A percentile compares a stretch with the other conserved stretches of the same genome.
These are phyloP conservation scores for Harpalus rufipes DNA, from an alignment of 2,888 invertebrate genomes.

Conservation along the genomic window DNA sequence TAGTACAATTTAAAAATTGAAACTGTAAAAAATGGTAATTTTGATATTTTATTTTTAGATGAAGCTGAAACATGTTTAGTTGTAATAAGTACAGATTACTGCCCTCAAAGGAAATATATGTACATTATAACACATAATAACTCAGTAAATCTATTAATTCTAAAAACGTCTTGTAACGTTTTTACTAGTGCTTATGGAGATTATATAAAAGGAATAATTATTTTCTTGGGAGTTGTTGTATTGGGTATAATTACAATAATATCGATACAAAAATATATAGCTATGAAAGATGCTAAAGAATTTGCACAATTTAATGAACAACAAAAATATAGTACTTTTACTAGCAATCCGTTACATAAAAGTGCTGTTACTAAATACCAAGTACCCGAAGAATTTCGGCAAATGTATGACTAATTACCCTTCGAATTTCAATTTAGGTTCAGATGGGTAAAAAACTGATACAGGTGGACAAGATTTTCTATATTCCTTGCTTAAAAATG, in stretches of 20 bases:
- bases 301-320: slow-evolving; percentile 77
- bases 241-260: neutral
- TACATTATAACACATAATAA: slow-evolving; percentile 9
- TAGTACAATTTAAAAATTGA: neutral
- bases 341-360: neutral
- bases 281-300: slow-evolving; percentile 75
- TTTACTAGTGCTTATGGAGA: neutral
- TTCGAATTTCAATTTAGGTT: neutral
- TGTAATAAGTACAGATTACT: slow-evolving; percentile 73
- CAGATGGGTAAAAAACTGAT: slow-evolving; percentile 15
- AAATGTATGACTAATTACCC: too few relatives aligned
- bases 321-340: too few relatives aligned
- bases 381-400: slow-evolving; percentile 77
- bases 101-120: slow-evolving; percentile 77
- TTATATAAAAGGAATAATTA: neutral
- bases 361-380: slow-evolving; percentile 78
- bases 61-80: slow-evolving; percentile 10
- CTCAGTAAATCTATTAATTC: slow-evolving; percentile 8
- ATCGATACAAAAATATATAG: slow-evolving; percentile 75
- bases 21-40: neutral
- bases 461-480: slow-evolving; percentile 67
- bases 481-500: slow-evolving; percentile 68
- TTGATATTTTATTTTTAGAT: slow-evolving; percentile 14
- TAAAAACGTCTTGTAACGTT: neutral
- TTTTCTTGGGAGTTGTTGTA: neutral